Base-by-base conservation (phyloP, 2,797 vertebrate species). In the Oreochromis grahami region DNA sequence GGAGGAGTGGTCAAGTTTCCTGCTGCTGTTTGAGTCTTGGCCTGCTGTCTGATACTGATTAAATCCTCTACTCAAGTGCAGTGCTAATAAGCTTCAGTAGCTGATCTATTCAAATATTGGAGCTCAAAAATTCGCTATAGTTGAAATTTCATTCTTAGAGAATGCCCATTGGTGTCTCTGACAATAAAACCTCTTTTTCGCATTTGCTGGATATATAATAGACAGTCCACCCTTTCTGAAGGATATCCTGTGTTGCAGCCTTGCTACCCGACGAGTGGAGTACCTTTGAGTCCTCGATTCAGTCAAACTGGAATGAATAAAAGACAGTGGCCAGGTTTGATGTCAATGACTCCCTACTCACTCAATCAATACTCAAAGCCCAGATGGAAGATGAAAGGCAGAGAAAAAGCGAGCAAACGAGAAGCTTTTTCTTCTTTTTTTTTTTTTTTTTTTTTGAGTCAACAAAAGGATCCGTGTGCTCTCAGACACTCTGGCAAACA, bases 371-470 rank as follows among this genome's bases (percentile, higher is more conserved):
- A 86, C 87, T 81, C 78, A n/a, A 14, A 81, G 88, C 82, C 70
- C 79, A 65, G 79, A 88, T 78, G 83, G 88, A 88, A 92, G 87
- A 94, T 93, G 91, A 93, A 93, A 92, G 92, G 86, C 83, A 3
- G 78, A 78, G 77, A 85, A 86, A 34, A 65, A 70, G 76, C 17
- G 43, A 74, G 41, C 24, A 26, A 72, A 29, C 15, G 4, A 74
- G 68, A 50, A 74, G 41, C 8, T 29, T 29, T 29, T 17, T 70
- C n/a, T 80, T 74, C 29, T 51, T 78, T 21, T 24, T 55, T 56
- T 29, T 51, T 78, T 21, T 24, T 55, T 56, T 29, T 15, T 76
- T 77, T 76, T 76, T 88, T 84, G 58, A 84, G 72, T 82, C 77
- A 90, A 91, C 90, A 91, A 93, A 88, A 86, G 81, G 87, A 87